Conservation (phyloP, 2,888 invertebrate genomes). For the Cyclophora punctaria region DNA sequence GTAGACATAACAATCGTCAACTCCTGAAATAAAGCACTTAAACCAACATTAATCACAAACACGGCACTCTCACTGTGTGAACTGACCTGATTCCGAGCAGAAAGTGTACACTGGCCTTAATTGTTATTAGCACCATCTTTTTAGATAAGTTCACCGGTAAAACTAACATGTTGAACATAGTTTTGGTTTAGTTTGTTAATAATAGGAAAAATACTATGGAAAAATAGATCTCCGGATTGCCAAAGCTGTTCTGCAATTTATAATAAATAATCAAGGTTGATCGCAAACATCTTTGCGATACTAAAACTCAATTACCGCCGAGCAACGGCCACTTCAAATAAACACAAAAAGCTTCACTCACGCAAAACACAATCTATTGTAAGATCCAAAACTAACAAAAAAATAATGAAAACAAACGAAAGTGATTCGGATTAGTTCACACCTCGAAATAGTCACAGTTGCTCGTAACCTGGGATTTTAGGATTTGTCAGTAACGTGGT, state of each 20-base stretch:
- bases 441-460: constrained; percentile 27
- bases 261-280: no score
- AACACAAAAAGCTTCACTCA: constrained; percentile 13
- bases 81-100: constrained; percentile 12
- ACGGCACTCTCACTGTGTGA: constrained; percentile 15
- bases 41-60: constrained; percentile 46
- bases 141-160: not conserved
- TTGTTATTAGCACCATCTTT: constrained; percentile 6
- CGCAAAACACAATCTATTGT: constrained; percentile 7
- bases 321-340: not conserved
- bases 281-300: no score
- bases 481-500: constrained; percentile 3
- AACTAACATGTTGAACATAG: no score
- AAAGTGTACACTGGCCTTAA: constrained; percentile 14
- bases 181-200: no score
- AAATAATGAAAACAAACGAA: constrained; percentile 41
- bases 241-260: no score
- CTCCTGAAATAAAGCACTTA: constrained; percentile 61
- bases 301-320: not conserved
- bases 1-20: constrained; percentile 54
- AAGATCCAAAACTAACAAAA: constrained; percentile 43
- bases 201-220: no score
- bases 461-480: constrained; percentile 13
- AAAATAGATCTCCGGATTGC: no score
- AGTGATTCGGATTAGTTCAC: constrained; percentile 27